phyloP scores from a whole-genome alignment of 2,888 invertebrate genomes.

The Drosophila parthenogenetica region DNA sequence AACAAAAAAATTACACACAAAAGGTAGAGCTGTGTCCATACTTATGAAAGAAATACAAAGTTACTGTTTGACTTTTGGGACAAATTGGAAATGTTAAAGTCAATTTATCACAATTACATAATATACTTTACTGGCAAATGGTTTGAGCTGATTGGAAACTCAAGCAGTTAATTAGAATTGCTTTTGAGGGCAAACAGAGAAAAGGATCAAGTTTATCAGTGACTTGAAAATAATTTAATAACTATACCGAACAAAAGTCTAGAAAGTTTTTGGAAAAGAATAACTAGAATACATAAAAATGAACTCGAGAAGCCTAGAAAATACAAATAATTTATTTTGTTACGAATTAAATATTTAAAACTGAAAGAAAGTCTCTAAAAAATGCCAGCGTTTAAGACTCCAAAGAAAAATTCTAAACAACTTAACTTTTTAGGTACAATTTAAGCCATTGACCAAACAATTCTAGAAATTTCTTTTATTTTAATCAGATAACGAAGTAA shows the following conservation, averaged over 20 bases:
- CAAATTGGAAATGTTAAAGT: not conserved
- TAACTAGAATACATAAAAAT: too few relatives aligned
- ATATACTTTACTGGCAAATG: not conserved
- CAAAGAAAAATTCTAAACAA: too few relatives aligned
- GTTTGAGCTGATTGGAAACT: not conserved
- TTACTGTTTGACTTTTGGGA: slow-evolving; percentile 1
- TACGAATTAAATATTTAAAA: too few relatives aligned
- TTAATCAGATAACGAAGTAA: not conserved
- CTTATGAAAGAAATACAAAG: slow-evolving; percentile 12
- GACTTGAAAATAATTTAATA: not conserved
- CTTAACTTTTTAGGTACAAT: too few relatives aligned
- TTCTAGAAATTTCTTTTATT: not conserved
- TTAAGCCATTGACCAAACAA: too few relatives aligned
- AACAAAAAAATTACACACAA: not conserved
- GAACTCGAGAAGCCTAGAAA: too few relatives aligned
- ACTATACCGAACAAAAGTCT: not conserved
- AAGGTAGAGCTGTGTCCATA: slow-evolving; percentile 9
- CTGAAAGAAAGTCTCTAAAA: too few relatives aligned
- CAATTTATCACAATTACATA: not conserved
- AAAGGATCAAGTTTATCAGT: not conserved
- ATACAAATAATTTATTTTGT: too few relatives aligned
- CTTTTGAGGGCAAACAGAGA: not conserved
- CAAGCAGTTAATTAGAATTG: not conserved
- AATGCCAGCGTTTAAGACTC: too few relatives aligned
- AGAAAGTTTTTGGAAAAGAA: too few relatives aligned